Conservation (phyloP, 2,888 invertebrate genomes). For the Phortica okadai region DNA sequence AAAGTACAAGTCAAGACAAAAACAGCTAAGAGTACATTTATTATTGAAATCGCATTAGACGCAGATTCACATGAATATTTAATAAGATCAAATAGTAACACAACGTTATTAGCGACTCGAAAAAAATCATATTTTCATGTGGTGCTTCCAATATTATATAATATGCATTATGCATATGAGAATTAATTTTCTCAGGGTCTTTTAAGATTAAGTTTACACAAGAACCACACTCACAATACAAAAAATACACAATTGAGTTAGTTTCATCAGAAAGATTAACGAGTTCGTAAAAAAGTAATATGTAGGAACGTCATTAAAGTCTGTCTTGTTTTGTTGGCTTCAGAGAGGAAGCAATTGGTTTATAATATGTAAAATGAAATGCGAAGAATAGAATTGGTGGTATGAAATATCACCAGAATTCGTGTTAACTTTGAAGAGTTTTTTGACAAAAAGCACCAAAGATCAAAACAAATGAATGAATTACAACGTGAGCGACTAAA, state of each 20-base stretch:
- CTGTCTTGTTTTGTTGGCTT: constrained; percentile 36
- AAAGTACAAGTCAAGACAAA: neutral
- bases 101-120: constrained; percentile 1
- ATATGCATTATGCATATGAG: neutral
- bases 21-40: constrained; percentile 67
- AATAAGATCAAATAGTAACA: constrained; percentile 38
- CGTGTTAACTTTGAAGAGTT: constrained; percentile 89
- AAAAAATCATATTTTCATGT: neutral
- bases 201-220: too few relatives aligned
- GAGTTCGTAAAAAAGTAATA: constrained; percentile 33
- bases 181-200: too few relatives aligned
- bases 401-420: constrained; percentile 55
- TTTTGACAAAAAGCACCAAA: constrained; percentile 92
- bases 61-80: constrained; percentile 70
- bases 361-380: constrained; percentile 43
- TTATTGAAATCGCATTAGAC: constrained; percentile 74
- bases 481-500: neutral
- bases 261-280: neutral
- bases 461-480: constrained; percentile 58
- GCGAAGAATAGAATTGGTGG: constrained; percentile 34
- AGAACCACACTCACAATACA: too few relatives aligned
- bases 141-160: neutral
- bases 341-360: constrained; percentile 48
- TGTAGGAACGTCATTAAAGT: constrained; percentile 47
- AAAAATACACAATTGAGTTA: neutral